phyloP scores from a whole-genome alignment of 2,888 invertebrate species.

The Aplocera efformata region DNA sequence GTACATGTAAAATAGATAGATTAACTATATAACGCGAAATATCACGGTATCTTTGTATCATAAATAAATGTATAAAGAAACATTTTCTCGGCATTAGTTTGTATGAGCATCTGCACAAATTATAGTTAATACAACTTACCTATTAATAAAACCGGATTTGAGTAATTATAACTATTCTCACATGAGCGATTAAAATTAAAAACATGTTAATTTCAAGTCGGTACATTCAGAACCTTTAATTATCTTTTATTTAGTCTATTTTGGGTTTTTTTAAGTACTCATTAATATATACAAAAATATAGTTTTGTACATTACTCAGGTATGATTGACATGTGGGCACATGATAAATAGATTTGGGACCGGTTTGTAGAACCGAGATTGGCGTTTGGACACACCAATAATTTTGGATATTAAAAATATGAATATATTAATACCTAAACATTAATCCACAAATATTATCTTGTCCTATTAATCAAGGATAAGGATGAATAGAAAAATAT shows the following conservation, averaged over 20 bases:
- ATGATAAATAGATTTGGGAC: conserved; percentile 22
- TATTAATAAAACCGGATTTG: conserved; percentile 30
- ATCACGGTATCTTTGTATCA: no score
- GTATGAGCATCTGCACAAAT: conserved; percentile 5
- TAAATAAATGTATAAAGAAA: neutral
- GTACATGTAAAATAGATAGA: no score
- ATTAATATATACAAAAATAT: conserved; percentile 20
- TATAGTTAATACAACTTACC: conserved; percentile 1
- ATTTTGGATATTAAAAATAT: conserved; percentile 3
- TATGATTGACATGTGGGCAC: conserved; percentile 26
- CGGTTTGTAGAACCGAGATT: conserved; percentile 11
- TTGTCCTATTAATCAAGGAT: no score
- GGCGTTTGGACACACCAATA: conserved; percentile 17
- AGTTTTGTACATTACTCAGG: conserved; percentile 19
- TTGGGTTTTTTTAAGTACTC: conserved; percentile 14
- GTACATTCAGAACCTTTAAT: conserved; percentile 18
- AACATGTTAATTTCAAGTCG: conserved; percentile 11
- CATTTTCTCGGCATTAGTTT: neutral
- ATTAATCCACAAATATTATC: conserved; percentile 1
- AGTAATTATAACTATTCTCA: conserved; percentile 30
- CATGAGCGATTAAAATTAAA: conserved; percentile 26
- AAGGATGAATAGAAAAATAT: no score
- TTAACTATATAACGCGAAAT: no score
- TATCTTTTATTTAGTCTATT: conserved; percentile 17
- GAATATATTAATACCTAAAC: conserved; percentile 5